Conservation (phyloP, 2,797 vertebrate genomes). For the Urosaurus nigricauda region DNA sequence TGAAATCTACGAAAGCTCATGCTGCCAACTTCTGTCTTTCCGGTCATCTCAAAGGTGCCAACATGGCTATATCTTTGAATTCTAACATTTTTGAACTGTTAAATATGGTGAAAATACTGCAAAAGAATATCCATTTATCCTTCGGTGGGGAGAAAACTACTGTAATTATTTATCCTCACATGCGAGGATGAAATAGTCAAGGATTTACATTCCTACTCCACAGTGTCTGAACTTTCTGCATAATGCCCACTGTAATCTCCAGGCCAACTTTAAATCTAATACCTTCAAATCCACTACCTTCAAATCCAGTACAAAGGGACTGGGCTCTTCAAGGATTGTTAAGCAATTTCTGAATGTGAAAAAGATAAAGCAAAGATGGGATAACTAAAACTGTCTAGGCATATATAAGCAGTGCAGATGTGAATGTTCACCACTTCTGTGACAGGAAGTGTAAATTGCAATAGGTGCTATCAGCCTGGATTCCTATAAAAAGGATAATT, state of each 20-base stretch:
- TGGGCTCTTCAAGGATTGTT: neutral
- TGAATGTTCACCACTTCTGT: conserved; percentile 37
- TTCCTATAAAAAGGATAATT: conserved; percentile 58
- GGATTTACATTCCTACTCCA: too few relatives aligned
- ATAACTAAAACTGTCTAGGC: conserved; percentile 35
- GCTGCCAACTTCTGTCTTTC: too few relatives aligned
- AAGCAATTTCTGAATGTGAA: neutral
- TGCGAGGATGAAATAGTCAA: too few relatives aligned
- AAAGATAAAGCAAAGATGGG: neutral
- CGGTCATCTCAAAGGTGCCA: too few relatives aligned
- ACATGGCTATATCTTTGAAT: too few relatives aligned
- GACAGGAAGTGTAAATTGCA: conserved; percentile 35
- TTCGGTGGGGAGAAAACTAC: too few relatives aligned
- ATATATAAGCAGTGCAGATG: conserved; percentile 20
- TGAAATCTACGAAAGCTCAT: too few relatives aligned
- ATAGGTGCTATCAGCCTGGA: conserved; percentile 40
- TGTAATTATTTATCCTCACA: too few relatives aligned
- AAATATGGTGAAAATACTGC: too few relatives aligned
- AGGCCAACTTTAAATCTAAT: neutral
- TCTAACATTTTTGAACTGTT: too few relatives aligned
- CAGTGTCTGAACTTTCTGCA: neutral
- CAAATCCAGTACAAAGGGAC: neutral
- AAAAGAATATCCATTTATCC: too few relatives aligned
- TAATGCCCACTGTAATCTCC: neutral
- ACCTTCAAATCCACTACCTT: neutral